Evolutionary conservation across 2,888 invertebrate species (phyloP).

Genomic region (Harpalus rufipes): DNA sequence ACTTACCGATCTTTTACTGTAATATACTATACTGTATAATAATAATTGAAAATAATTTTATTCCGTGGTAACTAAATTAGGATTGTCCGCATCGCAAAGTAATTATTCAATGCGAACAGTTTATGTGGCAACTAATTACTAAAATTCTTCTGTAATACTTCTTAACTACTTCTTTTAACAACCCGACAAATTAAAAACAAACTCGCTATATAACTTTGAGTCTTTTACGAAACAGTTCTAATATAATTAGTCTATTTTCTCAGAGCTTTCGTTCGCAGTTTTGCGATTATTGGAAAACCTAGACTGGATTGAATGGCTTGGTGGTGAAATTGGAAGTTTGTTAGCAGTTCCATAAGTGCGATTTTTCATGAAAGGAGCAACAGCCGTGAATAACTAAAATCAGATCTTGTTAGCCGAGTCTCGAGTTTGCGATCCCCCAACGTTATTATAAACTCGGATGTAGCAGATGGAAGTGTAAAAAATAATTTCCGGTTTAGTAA

Average conservation of each 20-base stretch:
- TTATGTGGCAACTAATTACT: not conserved
- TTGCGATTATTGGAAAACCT: not conserved
- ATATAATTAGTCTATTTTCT: not conserved
- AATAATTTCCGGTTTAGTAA: slow-evolving; percentile 67
- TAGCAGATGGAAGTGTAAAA: slow-evolving; percentile 67
- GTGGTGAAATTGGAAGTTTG: slow-evolving; percentile 1
- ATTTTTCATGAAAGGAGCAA: slow-evolving; percentile 24
- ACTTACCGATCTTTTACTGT: too few species aligned
- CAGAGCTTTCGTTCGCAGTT: not conserved
- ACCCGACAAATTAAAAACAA: not conserved
- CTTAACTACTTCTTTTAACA: not conserved
- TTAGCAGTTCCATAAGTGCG: slow-evolving; percentile 10
- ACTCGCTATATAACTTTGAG: not conserved
- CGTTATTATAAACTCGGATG: slow-evolving; percentile 65
- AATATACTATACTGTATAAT: too few species aligned
- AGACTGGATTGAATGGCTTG: not conserved
- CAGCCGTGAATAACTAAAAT: slow-evolving; percentile 61
- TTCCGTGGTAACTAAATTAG: too few species aligned
- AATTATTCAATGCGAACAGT: too few species aligned
- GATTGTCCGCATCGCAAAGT: too few species aligned
- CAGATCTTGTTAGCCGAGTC: slow-evolving; percentile 60
- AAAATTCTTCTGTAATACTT: not conserved
- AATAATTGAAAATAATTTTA: too few species aligned
- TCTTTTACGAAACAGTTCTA: not conserved
- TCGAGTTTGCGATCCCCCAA: slow-evolving; percentile 46